Evolutionary conservation across 2,113 vertebrate genomes (phyloP).

Genomic region (Oncorhynchus tshawytscha): DNA sequence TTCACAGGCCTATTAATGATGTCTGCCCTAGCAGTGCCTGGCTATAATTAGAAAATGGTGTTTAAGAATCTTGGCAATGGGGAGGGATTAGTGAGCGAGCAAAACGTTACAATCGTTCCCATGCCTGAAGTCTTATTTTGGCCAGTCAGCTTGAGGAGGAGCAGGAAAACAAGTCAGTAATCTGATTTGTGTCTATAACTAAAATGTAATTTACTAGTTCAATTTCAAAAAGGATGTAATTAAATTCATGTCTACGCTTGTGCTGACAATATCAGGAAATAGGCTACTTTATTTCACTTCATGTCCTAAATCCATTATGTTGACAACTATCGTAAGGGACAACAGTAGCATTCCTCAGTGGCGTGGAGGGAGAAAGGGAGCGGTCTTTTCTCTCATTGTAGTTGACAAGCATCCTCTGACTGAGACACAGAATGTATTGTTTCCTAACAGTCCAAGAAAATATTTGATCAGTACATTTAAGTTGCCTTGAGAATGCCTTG

Average conservation of each 20-base stretch:
- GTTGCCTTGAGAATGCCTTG: too few relatives aligned
- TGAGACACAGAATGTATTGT: not conserved
- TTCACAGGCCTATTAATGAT: not conserved
- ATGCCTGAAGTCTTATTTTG: not conserved
- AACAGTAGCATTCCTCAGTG: not conserved
- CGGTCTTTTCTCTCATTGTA: not conserved
- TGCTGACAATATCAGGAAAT: too few relatives aligned
- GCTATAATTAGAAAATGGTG: constrained; percentile 24
- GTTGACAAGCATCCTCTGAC: not conserved
- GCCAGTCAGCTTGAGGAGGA: not conserved
- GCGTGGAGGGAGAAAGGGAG: not conserved
- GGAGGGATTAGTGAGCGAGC: not conserved
- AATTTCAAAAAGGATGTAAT: too few relatives aligned
- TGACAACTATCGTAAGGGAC: not conserved
- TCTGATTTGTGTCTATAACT: not conserved
- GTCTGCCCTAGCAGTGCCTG: not conserved
- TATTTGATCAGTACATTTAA: too few relatives aligned
- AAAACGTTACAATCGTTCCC: not conserved
- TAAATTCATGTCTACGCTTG: too few relatives aligned
- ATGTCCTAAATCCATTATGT: not conserved
- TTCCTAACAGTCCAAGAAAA: too few relatives aligned
- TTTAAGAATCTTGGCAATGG: constrained; percentile 15
- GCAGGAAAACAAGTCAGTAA: not conserved
- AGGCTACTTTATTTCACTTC: not conserved
- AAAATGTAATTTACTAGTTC: too few relatives aligned